phyloP scores from a whole-genome alignment of 2,113 vertebrate species.

The Lepisosteus oculatus region DNA sequence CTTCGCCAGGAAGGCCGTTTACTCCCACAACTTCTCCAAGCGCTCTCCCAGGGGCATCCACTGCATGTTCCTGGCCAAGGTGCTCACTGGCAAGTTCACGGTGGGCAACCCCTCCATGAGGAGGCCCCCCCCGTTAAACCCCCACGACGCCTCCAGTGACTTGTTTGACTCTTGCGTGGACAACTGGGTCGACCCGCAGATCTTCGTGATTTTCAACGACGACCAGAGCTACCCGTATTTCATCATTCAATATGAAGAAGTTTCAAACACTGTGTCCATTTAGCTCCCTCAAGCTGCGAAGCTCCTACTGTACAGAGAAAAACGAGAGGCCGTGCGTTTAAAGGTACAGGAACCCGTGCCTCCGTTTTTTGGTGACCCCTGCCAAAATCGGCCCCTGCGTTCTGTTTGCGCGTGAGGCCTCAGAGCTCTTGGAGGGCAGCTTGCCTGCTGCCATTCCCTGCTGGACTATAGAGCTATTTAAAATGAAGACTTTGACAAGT shows the following conservation, averaged over 20 bases:
- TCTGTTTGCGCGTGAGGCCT: not conserved
- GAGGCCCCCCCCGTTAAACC: conserved; percentile 87
- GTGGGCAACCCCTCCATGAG: conserved; percentile 95
- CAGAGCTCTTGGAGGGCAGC: not conserved
- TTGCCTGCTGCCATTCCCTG: not conserved
- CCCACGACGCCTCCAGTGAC: conserved; percentile 87
- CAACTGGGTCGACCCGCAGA: conserved; percentile 97
- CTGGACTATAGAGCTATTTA: not conserved
- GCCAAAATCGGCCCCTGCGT: not conserved
- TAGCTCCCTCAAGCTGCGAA: conserved; percentile 57
- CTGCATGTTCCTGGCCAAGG: conserved; percentile 98
- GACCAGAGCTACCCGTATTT: conserved; percentile 99
- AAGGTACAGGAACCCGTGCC: not conserved
- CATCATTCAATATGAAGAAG: conserved; percentile 96
- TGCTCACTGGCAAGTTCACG: conserved; percentile 89
- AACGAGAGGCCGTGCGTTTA: not conserved
- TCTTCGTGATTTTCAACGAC: conserved; percentile 98
- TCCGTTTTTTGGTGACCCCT: not conserved
- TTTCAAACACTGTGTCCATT: conserved; percentile 84
- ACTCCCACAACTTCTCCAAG: conserved; percentile 96
- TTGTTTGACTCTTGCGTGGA: conserved; percentile 98
- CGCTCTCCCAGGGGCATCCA: conserved; percentile 88
- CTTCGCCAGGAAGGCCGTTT: conserved; percentile 93
- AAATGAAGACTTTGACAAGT: not conserved
- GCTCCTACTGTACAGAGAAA: not conserved